These are phyloP conservation scores for Diplodus puntazzo DNA, from an alignment of 2,797 vertebrate species.

Conservation along the genomic window DNA sequence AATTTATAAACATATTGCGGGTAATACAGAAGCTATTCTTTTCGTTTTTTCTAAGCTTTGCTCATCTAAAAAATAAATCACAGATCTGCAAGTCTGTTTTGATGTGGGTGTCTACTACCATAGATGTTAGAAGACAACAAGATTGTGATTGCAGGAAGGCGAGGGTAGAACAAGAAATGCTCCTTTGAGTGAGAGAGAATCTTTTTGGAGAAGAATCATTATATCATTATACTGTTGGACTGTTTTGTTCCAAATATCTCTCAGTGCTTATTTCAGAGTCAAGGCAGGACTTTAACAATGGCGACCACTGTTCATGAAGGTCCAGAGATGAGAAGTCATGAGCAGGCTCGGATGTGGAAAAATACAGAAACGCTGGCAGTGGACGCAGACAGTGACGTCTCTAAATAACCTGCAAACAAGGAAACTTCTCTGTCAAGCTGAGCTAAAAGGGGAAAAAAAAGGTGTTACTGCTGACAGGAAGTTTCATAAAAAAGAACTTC, in stretches of 20 bases:
- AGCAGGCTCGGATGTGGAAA: conserved; percentile 71
- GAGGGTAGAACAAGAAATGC: background rate
- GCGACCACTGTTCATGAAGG: conserved; percentile 30
- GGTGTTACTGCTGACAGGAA: conserved; percentile 51
- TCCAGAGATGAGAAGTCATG: conserved; percentile 47
- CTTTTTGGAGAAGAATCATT: background rate
- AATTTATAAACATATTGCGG: background rate
- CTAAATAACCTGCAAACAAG: conserved; percentile 63
- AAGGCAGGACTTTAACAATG: conserved; percentile 15
- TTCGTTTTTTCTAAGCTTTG: background rate
- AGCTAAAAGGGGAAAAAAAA: conserved; percentile 6
- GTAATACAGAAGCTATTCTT: background rate
- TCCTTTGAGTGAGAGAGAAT: background rate
- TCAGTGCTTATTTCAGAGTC: background rate
- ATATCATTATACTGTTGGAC: background rate
- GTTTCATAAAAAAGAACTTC: conserved; percentile 30
- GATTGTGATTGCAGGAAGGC: background rate
- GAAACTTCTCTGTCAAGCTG: conserved; percentile 57
- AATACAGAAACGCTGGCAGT: conserved; percentile 65
- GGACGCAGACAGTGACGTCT: conserved; percentile 50
- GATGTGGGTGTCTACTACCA: background rate
- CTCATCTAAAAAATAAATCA: background rate
- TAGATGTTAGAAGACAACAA: background rate
- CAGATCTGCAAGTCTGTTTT: background rate
- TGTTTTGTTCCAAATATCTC: background rate